Conservation (phyloP, 2,888 invertebrate genomes). For the Cabera pusaria region DNA sequence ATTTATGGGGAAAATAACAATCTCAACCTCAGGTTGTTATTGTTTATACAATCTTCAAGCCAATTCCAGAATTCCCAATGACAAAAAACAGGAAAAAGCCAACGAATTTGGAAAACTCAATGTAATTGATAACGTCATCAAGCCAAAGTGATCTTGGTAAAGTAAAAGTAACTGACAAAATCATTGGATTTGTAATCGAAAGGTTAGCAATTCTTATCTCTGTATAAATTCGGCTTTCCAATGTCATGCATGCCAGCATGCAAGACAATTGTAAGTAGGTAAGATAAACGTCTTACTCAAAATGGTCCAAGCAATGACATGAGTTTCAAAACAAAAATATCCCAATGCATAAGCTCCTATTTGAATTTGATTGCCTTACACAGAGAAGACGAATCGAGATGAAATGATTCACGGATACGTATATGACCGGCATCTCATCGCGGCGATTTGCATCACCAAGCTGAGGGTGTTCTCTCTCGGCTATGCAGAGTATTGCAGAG, state of each 20-base stretch:
- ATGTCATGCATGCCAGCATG: too few species aligned
- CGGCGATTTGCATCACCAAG: constrained; percentile 39
- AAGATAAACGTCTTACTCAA: too few species aligned
- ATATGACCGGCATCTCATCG: constrained; percentile 48
- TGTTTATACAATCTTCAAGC: not conserved
- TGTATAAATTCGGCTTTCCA: too few species aligned
- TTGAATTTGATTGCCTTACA: constrained; percentile 58
- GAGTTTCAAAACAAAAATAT: constrained; percentile 44
- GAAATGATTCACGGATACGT: constrained; percentile 72
- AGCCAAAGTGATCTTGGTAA: constrained; percentile 24
- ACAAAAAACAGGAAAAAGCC: constrained; percentile 16
- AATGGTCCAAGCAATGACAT: constrained; percentile 8
- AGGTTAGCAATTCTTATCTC: too few species aligned
- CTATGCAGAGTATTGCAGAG: constrained; percentile 56
- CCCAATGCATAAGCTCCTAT: constrained; percentile 53
- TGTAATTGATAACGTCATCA: constrained; percentile 26
- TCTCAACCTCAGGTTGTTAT: too few species aligned
- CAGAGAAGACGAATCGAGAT: constrained; percentile 63
- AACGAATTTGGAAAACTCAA: constrained; percentile 15
- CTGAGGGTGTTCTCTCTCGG: constrained; percentile 29
- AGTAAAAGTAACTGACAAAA: too few species aligned
- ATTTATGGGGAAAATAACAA: too few species aligned
- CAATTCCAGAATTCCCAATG: not conserved
- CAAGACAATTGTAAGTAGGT: too few species aligned
- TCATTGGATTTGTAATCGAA: too few species aligned